Base-by-base conservation (phyloP, 2,797 vertebrate species). In the Pipistrellus nathusii region DNA sequence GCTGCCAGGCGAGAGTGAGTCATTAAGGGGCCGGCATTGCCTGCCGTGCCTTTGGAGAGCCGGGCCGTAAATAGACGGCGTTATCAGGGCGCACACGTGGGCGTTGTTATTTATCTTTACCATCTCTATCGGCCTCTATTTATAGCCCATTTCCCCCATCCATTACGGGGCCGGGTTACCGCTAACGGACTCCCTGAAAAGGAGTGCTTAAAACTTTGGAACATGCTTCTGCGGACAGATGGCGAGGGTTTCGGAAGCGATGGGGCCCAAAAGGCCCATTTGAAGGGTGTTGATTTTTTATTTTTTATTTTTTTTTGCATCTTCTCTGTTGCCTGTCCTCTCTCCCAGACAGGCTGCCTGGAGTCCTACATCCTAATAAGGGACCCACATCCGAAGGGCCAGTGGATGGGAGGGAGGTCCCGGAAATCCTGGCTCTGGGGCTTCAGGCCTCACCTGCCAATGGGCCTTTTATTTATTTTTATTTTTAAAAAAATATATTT, bases 1-100 rank as follows among this genome's bases (percentile, higher is more conserved):
- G 98, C 98, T 98, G 97, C 98, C 98, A 97, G 98, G 97, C 98
- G 98, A 98, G 98, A 99, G 99, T 98, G 98, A 99, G 98, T 99
- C 98, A 98, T 99, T 99, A 99, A 99, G 98, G 98, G 98, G 95
- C 96, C 98, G 94, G 98, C 95, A 97, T 98, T 97, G 97, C 98
- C 96, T 98, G 97, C 98, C 97, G 95, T 95, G 94, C 97, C 97
- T 98, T 98, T 92, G 98, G 97, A 98, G 97, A 97, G 98, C 75
- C 18, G 38, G 81, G 95, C 97, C 97, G 98, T 98, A 98, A 98
- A 98, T 97, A 98, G 97, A 97, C 97, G 81, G 78, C 98, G 98
- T 98, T 98, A 98, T 98, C 98, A 96, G 98, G 94, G 92, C 96
- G 96, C 97, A 48, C 98, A 97, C 94, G 96, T 96, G 15, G 6